Conservation (phyloP, 2,797 vertebrate genomes). For the Dallia pectoralis region DNA sequence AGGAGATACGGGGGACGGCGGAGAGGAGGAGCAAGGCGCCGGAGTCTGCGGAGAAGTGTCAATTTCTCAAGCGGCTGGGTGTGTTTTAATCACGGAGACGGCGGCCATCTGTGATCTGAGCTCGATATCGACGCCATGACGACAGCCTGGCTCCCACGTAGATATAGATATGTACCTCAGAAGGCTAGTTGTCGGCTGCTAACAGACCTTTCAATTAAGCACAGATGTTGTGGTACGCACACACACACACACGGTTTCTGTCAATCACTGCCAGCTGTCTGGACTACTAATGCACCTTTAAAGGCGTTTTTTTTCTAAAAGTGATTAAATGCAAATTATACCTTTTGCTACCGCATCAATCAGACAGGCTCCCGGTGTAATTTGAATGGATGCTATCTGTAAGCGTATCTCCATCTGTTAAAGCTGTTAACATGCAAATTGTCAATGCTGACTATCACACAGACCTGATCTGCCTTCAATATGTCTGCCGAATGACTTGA, state of each 20-base stretch:
- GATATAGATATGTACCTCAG: neutral
- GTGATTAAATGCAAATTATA: conserved; percentile 53
- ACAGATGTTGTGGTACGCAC: conserved; percentile 12
- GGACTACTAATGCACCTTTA: conserved; percentile 46
- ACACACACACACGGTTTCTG: conserved; percentile 15
- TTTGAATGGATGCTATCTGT: conserved; percentile 41
- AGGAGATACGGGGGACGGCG: too few species aligned
- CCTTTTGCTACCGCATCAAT: conserved; percentile 46
- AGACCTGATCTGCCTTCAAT: neutral
- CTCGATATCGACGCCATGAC: neutral
- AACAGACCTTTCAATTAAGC: conserved; percentile 47
- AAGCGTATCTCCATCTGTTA: conserved; percentile 16
- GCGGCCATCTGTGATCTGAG: neutral
- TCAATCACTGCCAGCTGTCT: conserved; percentile 16
- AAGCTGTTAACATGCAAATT: conserved; percentile 19
- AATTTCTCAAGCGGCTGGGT: neutral
- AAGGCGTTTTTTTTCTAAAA: conserved; percentile 28
- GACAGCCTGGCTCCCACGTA: neutral
- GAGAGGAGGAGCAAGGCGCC: too few species aligned
- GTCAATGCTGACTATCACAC: conserved; percentile 19
- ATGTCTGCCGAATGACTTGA: neutral
- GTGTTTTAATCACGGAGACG: neutral
- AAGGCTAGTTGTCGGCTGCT: conserved; percentile 41
- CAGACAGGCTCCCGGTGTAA: conserved; percentile 37
- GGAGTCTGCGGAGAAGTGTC: neutral